These are phyloP conservation scores for Heterotilapia buettikoferi DNA, from an alignment of 2,113 vertebrate species.

Conservation along the genomic window DNA sequence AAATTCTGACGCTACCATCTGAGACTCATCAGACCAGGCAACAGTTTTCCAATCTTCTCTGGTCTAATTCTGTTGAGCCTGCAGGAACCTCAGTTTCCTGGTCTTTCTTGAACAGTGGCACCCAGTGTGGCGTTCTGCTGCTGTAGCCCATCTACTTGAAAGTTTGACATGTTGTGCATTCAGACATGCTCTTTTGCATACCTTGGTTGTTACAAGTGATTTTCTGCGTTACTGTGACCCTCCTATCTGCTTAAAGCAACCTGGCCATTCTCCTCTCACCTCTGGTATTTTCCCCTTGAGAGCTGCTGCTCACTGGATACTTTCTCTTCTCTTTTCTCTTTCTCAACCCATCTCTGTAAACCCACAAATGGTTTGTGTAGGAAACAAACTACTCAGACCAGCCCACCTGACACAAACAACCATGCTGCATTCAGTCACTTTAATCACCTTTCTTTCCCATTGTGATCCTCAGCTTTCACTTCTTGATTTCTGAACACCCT, in stretches of 20 bases:
- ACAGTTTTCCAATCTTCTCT: neutral
- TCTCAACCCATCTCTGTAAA: neutral
- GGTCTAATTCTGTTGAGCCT: neutral
- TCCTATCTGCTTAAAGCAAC: neutral
- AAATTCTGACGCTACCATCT: neutral
- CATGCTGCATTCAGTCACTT: neutral
- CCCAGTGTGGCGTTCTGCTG: neutral
- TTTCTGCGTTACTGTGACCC: neutral
- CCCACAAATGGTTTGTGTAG: neutral
- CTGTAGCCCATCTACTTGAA: neutral
- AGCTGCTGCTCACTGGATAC: neutral
- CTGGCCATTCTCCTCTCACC: neutral
- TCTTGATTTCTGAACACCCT: neutral
- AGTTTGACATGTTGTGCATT: neutral
- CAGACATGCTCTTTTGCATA: neutral
- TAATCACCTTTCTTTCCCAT: neutral
- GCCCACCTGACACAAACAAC: neutral
- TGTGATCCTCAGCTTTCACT: accelerated
- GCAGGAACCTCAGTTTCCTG: neutral
- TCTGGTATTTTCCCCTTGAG: neutral
- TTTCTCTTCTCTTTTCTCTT: neutral
- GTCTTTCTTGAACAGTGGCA: neutral
- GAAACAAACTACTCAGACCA: neutral
- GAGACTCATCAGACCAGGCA: neutral
- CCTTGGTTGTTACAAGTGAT: neutral